phyloP scores from a whole-genome alignment of 1,140 invertebrate species.

The Apis dorsata region DNA sequence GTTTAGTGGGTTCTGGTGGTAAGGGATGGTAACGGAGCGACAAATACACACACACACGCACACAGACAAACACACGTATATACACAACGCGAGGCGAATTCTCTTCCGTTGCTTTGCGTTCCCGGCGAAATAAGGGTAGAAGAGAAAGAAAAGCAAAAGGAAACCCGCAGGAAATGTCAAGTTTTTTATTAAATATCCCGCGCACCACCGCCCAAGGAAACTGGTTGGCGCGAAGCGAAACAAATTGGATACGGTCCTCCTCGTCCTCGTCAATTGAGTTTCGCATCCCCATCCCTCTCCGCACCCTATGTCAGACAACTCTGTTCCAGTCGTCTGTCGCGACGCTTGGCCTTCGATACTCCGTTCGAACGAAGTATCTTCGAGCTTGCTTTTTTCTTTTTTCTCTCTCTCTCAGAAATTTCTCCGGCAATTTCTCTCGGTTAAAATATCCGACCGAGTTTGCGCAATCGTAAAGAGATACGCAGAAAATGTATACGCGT shows the following conservation, averaged over 20 bases:
- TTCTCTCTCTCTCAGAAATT: neutral
- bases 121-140: neutral
- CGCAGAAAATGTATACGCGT: too few species aligned
- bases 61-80: neutral
- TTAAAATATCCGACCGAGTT: neutral
- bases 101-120: neutral
- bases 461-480: too few species aligned
- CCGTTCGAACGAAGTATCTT: neutral
- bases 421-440: neutral
- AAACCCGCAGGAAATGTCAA: slow-evolving; percentile 58
- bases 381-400: neutral
- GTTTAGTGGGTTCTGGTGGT: too few species aligned
- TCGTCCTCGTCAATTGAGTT: slow-evolving; percentile 33
- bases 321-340: neutral
- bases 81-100: neutral
- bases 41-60: neutral
- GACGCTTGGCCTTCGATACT: slow-evolving; percentile 11
- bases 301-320: neutral
- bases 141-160: slow-evolving; percentile 5
- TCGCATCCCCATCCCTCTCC: neutral
- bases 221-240: slow-evolving; percentile 33
- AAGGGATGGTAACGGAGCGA: neutral
- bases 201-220: slow-evolving; percentile 34
- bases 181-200: slow-evolving; percentile 66
- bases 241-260: slow-evolving; percentile 41